Evolutionary conservation across 2,113 vertebrate species (phyloP), one percentile per base, ranked within the genome.

Genomic region (Gallinago paraguaiae): DNA sequence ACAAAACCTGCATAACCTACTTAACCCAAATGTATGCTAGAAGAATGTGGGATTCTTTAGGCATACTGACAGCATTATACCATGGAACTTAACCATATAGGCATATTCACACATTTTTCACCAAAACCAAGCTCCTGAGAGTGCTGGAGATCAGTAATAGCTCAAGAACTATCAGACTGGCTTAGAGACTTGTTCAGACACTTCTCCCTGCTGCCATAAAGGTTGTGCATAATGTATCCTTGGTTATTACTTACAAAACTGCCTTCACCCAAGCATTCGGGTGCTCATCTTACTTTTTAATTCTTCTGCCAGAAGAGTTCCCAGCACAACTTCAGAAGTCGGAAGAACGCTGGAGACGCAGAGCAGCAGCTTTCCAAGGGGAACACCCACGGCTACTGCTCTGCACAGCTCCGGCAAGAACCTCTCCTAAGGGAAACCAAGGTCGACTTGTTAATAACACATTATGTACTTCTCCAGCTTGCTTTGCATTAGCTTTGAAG

Each of bases 401-500:
- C 48, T 8, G 50, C 54, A 64, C 43, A 60, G 59, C 69, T 43
- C 43, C 63, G 67, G 65, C 30, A 48, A 65, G 59, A 74, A 63
- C 23, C n/a, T 61, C 48, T 77, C 53, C 67, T 17, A 24, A 17
- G 25, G 35, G 41, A 81, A 86, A 77, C 24, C 3, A 2, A 74
- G 51, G 56, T 30, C 74, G 37, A 53, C 46, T 65, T 45, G 23
- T 30, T 57, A 82, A 48, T 57, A 23, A 46, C 2, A 69, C 45
- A 68, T 8, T 11, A 65, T 12, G 20, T 39, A 53, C 31, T 81
- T 86, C 46, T 90, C 85, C 28, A 57, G 60, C 86, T 53, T 35
- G 9, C n/a, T 84, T 87, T 91, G 54, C 60, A 31, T 33, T 69
- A 83, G 61, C 41, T 84, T 84, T 33, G 64, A 94, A 78, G 77